Evolutionary conservation across 2,113 vertebrate genomes (phyloP).

Genomic region (Loxodonta africana): DNA sequence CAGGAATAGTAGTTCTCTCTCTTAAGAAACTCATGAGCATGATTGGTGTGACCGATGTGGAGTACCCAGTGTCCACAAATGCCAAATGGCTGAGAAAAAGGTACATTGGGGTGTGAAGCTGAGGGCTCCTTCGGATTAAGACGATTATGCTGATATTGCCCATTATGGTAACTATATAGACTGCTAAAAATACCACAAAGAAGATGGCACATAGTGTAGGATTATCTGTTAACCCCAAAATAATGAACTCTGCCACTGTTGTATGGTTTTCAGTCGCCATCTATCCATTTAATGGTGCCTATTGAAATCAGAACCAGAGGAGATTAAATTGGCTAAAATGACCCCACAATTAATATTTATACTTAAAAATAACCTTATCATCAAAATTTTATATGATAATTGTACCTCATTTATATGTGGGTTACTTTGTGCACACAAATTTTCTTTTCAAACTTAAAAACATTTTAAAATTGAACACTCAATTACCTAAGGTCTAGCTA

Average conservation of each 20-base stretch:
- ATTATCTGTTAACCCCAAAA: slow-evolving; percentile 76
- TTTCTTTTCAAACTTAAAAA: background rate
- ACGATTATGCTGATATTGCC: slow-evolving; percentile 77
- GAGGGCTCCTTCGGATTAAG: slow-evolving; percentile 68
- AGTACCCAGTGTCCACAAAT: slow-evolving; percentile 70
- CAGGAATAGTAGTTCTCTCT: slow-evolving; percentile 3
- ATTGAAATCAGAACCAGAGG: slow-evolving; percentile 30
- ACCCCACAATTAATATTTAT: background rate
- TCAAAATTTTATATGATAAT: background rate
- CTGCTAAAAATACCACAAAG: slow-evolving; percentile 74
- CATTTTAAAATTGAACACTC: slow-evolving; percentile 12
- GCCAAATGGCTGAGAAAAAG: slow-evolving; percentile 77
- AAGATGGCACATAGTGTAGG: slow-evolving; percentile 56
- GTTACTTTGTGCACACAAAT: background rate
- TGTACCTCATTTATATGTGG: background rate
- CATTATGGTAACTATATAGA: slow-evolving; percentile 52
- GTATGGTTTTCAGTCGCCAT: slow-evolving; percentile 74
- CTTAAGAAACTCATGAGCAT: slow-evolving; percentile 68
- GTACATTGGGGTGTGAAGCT: slow-evolving; percentile 72
- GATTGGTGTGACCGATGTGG: slow-evolving; percentile 62
- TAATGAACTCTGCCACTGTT: slow-evolving; percentile 69
- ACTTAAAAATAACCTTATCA: background rate
- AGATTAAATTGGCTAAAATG: background rate
- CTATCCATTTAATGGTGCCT: background rate
- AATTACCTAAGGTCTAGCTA: background rate